Conservation (phyloP, 2,888 invertebrate genomes). For the Exephanes ischioxanthus region DNA sequence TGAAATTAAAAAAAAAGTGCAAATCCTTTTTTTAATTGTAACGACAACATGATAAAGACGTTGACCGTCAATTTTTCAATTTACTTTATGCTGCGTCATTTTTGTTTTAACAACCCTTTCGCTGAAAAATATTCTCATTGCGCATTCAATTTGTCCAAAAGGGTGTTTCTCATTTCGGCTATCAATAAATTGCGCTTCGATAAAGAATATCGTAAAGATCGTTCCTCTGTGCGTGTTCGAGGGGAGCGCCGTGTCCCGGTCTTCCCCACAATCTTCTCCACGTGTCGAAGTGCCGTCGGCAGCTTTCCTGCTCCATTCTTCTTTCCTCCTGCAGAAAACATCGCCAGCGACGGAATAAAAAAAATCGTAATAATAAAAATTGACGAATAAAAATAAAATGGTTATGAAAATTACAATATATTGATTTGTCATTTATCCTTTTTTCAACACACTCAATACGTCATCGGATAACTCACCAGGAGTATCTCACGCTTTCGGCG, state of each 20-base stretch:
- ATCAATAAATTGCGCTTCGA: constrained; percentile 78
- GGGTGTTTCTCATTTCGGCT: not conserved
- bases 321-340: constrained; percentile 86
- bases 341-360: not conserved
- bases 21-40: not conserved
- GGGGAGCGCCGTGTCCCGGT: constrained; percentile 90
- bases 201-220: constrained; percentile 84
- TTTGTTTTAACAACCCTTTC: not conserved
- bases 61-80: not conserved
- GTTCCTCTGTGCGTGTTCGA: constrained; percentile 81
- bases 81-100: not conserved
- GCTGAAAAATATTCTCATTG: not conserved
- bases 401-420: not conserved
- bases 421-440: not conserved
- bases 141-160: not conserved
- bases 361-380: not conserved
- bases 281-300: constrained; percentile 90
- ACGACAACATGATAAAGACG: not conserved
- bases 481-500: constrained; percentile 77
- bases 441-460: not conserved
- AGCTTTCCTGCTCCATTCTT: constrained; percentile 88
- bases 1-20: too few species aligned
- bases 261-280: constrained; percentile 93
- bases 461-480: constrained; percentile 74
- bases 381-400: not conserved